phyloP scores from a whole-genome alignment of 1,140 invertebrate species.

The Apis dorsata region DNA sequence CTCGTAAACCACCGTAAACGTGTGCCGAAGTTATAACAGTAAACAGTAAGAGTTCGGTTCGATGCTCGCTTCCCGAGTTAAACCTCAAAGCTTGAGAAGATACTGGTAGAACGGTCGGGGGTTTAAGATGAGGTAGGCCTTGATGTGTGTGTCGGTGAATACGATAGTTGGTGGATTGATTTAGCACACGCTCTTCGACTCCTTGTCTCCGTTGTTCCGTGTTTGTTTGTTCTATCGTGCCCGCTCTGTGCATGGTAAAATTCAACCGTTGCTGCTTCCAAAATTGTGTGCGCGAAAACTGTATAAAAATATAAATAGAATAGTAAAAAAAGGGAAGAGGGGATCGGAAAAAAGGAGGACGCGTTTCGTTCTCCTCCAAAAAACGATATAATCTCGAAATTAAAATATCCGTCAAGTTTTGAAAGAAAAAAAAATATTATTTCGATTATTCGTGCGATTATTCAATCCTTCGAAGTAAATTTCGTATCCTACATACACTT shows the following conservation, averaged over 20 bases:
- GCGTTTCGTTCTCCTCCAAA: no score
- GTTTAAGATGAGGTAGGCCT: neutral
- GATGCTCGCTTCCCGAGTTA: neutral
- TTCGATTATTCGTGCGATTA: no score
- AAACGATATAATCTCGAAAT: no score
- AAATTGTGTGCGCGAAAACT: no score
- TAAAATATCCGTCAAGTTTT: no score
- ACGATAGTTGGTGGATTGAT: neutral
- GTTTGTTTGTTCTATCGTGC: neutral
- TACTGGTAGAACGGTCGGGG: neutral
- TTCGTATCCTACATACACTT: no score
- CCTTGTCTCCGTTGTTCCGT: neutral
- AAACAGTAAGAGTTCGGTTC: neutral
- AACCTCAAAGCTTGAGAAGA: conserved; percentile 7
- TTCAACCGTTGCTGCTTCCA: neutral
- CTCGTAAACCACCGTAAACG: no score
- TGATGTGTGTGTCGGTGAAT: conserved; percentile 11
- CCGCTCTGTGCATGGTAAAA: neutral
- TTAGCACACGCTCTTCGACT: neutral
- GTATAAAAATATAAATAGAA: no score
- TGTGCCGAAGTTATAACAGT: neutral
- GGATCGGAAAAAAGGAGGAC: no score
- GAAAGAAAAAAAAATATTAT: no score
- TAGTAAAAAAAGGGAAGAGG: no score
- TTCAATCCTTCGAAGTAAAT: no score